These are phyloP conservation scores for Dermolepida albohirtum DNA, from an alignment of 2,888 invertebrate genomes.

Conservation along the genomic window DNA sequence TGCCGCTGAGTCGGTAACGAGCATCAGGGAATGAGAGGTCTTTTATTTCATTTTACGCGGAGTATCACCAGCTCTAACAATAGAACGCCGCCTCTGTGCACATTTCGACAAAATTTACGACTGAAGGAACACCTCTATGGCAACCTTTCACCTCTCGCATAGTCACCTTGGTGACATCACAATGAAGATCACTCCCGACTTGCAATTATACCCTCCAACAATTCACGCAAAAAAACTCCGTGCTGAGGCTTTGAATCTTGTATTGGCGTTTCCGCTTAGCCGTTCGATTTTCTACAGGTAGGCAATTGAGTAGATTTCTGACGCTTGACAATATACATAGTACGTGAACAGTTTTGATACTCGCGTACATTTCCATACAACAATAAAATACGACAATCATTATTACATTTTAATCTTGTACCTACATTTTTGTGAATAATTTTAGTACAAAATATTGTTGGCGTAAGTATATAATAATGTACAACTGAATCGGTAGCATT, in stretches of 20 bases:
- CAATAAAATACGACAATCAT: no score
- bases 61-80: slow-evolving; percentile 2
- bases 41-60: slow-evolving; percentile 29
- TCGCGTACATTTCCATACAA: background rate
- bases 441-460: no score
- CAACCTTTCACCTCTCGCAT: slow-evolving; percentile 61
- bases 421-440: no score
- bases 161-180: slow-evolving; percentile 60
- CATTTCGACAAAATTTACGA: slow-evolving; percentile 50
- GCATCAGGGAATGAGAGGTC: background rate
- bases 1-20: slow-evolving; percentile 21
- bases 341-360: background rate
- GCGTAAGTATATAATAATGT: no score
- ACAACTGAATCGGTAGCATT: no score
- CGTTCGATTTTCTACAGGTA: slow-evolving; percentile 1
- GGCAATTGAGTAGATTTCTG: background rate
- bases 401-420: no score
- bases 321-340: background rate
- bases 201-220: slow-evolving; percentile 50
- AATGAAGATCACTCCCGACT: slow-evolving; percentile 54
- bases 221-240: slow-evolving; percentile 31
- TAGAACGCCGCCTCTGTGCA: slow-evolving; percentile 9
- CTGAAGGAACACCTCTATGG: slow-evolving; percentile 61
- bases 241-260: slow-evolving; percentile 23
- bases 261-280: slow-evolving; percentile 16